Percentiles rank a stretch among this genome's conserved stretches.
These are phyloP conservation scores for Toxonevra muliebris DNA, from an alignment of 2,888 invertebrate species.

Conservation along the genomic window DNA sequence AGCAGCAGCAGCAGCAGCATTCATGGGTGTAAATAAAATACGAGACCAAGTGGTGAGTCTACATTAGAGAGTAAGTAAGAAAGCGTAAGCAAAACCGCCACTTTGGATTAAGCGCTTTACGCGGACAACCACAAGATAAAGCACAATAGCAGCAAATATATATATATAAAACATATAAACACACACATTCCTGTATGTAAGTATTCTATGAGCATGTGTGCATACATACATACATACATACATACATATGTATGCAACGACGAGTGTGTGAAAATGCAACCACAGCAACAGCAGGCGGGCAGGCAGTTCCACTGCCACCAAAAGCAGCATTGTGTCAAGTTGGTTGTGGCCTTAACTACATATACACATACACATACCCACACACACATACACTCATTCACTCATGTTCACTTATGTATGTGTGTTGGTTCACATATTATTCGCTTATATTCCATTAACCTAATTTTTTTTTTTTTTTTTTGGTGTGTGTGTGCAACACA, in stretches of 20 bases:
- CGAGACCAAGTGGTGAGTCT: no score
- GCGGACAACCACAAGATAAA: background rate
- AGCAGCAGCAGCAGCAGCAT: no score
- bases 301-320: no score
- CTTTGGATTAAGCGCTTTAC: slow-evolving; percentile 1
- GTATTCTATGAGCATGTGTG: no score
- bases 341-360: background rate
- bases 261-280: no score
- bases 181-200: no score
- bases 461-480: background rate
- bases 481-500: background rate
- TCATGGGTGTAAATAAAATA: no score
- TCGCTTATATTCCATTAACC: slow-evolving; percentile 30
- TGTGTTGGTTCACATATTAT: background rate
- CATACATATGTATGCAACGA: no score
- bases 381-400: slow-evolving; percentile 19
- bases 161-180: no score
- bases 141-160: background rate
- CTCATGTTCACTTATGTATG: background rate
- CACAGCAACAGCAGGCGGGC: no score
- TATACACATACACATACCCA: slow-evolving; percentile 19
- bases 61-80: no score
- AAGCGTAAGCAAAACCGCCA: background rate
- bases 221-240: slow-evolving; percentile 1
- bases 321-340: no score